phyloP scores from a whole-genome alignment of 2,888 invertebrate genomes.

The Melanostoma scalare region DNA sequence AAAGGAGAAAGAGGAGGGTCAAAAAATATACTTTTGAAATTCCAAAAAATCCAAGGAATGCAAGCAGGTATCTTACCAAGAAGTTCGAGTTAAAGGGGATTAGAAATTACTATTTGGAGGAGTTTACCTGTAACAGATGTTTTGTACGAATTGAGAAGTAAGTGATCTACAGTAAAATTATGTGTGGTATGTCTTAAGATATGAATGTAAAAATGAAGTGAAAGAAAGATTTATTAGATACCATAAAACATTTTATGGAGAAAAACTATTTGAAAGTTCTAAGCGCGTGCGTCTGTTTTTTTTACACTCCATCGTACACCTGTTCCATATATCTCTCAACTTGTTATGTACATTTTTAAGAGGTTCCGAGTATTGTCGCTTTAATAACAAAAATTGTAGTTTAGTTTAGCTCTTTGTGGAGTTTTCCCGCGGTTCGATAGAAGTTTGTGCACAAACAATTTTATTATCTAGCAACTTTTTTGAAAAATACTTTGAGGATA shows the following conservation, averaged over 20 bases:
- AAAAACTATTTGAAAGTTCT: background rate
- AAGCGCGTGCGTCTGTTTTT: too few relatives aligned
- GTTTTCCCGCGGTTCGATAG: background rate
- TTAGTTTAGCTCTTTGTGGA: background rate
- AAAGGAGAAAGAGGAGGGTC: background rate
- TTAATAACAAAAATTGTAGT: background rate
- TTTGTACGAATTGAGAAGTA: background rate
- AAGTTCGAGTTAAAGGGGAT: background rate
- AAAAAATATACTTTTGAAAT: background rate
- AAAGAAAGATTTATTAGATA: slow-evolving; percentile 21
- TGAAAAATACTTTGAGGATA: too few relatives aligned
- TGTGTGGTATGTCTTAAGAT: too few relatives aligned
- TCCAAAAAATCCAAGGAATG: slow-evolving; percentile 20
- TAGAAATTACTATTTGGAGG: background rate
- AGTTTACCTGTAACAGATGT: slow-evolving; percentile 57
- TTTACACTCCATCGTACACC: too few relatives aligned
- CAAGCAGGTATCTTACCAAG: background rate
- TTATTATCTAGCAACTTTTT: too few relatives aligned
- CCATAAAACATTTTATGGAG: background rate
- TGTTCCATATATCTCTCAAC: too few relatives aligned
- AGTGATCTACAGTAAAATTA: background rate
- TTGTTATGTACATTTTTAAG: too few relatives aligned
- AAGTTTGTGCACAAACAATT: too few relatives aligned
- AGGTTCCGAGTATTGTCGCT: too few relatives aligned
- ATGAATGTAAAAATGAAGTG: slow-evolving; percentile 7